These are phyloP conservation scores for Tortricodes alternella DNA, from an alignment of 2,888 invertebrate genomes.

Conservation along the genomic window DNA sequence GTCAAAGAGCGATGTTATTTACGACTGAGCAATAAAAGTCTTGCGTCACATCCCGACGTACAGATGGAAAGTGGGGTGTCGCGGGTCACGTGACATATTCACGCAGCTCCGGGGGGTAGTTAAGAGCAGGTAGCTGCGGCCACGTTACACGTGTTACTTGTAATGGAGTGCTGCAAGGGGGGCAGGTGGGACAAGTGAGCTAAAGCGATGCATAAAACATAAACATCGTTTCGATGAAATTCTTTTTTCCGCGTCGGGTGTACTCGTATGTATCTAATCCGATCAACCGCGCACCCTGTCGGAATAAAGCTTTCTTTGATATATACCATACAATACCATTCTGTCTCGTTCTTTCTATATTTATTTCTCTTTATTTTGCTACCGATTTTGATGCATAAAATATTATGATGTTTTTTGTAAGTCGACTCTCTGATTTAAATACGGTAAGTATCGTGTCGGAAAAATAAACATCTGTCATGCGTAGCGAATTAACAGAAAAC, in stretches of 20 bases:
- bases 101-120: slow-evolving; percentile 65
- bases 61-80: slow-evolving; percentile 45
- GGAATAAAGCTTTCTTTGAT: background rate
- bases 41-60: slow-evolving; percentile 49
- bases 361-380: background rate
- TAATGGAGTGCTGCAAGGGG: slow-evolving; percentile 59
- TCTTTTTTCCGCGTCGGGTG: slow-evolving; percentile 22
- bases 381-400: no score
- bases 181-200: slow-evolving; percentile 32
- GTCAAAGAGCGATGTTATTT: no score
- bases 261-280: slow-evolving; percentile 22
- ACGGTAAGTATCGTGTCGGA: no score
- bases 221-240: slow-evolving; percentile 23
- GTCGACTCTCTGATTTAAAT: no score
- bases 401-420: no score
- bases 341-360: background rate
- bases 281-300: slow-evolving; percentile 18
- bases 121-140: slow-evolving; percentile 58
- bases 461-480: no score
- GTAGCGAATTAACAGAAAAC: no score
- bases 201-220: slow-evolving; percentile 43
- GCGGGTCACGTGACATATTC: slow-evolving; percentile 73
- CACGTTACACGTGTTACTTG: slow-evolving; percentile 58
- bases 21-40: slow-evolving; percentile 59
- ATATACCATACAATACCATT: background rate